phyloP scores from a whole-genome alignment of 2,113 vertebrate genomes.

The Epinephelus lanceolatus region DNA sequence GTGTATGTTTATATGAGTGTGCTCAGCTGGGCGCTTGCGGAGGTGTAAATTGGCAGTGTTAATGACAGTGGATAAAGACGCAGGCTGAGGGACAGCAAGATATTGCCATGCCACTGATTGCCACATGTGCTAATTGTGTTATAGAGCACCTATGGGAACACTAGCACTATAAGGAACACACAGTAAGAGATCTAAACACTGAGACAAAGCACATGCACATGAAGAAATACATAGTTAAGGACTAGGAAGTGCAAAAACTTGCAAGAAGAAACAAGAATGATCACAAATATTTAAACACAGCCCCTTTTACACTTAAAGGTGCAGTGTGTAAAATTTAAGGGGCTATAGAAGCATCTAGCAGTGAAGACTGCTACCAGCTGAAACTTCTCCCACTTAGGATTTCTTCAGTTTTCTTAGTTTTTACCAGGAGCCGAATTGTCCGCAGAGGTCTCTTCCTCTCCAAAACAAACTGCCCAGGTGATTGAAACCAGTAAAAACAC shows the following conservation, averaged over 20 bases:
- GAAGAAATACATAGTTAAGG: not conserved
- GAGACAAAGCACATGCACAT: not conserved
- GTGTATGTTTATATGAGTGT: not conserved
- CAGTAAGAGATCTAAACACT: not conserved
- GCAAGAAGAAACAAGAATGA: not conserved
- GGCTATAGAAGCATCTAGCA: too few species aligned
- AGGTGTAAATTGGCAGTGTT: conserved; percentile 67
- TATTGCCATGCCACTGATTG: conserved; percentile 24
- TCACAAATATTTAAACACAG: not conserved
- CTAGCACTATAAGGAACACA: not conserved
- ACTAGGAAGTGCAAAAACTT: not conserved
- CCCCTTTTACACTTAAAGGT: not conserved
- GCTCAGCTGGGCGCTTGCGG: conserved; percentile 27
- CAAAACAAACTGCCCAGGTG: too few species aligned
- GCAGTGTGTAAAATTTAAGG: too few species aligned
- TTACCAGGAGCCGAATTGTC: too few species aligned
- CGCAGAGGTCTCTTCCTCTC: too few species aligned
- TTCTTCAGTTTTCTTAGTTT: too few species aligned
- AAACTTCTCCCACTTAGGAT: too few species aligned
- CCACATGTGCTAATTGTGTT: conserved; percentile 61
- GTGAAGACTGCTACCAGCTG: too few species aligned
- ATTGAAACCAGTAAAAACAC: too few species aligned
- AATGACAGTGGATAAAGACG: conserved; percentile 32
- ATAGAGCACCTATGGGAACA: conserved; percentile 37
- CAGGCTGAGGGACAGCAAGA: conserved; percentile 24